Base-by-base conservation (phyloP, 2,888 invertebrate species). In the Lissonota sp. region DNA sequence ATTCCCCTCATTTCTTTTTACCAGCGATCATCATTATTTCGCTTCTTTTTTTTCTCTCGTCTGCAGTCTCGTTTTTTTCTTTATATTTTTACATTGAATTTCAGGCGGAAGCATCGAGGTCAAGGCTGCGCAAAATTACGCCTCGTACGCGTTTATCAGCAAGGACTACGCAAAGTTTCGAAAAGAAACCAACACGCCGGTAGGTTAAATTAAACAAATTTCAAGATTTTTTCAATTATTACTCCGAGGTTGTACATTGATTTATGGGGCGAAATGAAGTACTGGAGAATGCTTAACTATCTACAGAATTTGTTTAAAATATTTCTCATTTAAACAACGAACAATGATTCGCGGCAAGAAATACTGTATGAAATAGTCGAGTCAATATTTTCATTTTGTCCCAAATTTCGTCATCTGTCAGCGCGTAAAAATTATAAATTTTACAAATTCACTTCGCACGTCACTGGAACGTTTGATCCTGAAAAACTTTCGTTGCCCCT, bases 161-260 rank as follows among this genome's bases (percentile, higher is more conserved):
- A 93, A 93, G 87, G 93, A 94, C 82, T 94, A 94, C 84, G 93
- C 94, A 5, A 94, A 94, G 86, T 90, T 94, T 66, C 92, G 93
- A 16, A 94, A 93, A 87, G 93, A 94, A 88, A 91, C 90, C 12
- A 90, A 91, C 83, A 91, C 90, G 84, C 87, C 89, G 73, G 91
- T 91, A 88, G 86, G 91, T 90, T 80, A 40, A 44, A 6, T 6
- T 63, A 26, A 26, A 26, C 1, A 26, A 26, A 26, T 37, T 51
- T 49, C 16, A 12, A 12, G 5, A 44, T 44, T 64, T 46, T n/a
- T 64, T 51, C 7, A 10, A 6, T 16, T 4, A 1, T 3, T 3
- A 0, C 40, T 3, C 16, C 7, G 0, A 39, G 55, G 42, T 63
- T 63, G 14, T 1, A 5, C n/a, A 37, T 10, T 49, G 26, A 26